Evolutionary conservation across 2,797 vertebrate species (phyloP), one percentile per base, ranked within the genome.

Genomic region (Brachyrhaphis roseni): DNA sequence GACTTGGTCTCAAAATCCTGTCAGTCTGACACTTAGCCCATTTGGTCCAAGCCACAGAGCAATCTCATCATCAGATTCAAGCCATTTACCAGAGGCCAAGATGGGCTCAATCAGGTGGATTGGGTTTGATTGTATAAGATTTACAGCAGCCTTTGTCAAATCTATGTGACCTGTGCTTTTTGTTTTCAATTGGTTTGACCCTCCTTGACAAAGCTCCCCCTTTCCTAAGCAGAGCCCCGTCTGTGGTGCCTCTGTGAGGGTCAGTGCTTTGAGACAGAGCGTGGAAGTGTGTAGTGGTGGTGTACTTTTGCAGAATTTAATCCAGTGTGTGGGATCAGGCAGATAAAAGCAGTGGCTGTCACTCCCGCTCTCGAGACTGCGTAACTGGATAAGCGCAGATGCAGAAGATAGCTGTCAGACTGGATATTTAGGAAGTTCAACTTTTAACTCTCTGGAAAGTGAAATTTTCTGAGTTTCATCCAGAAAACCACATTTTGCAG

Each of bases 341-440:
- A 87, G 90, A 92, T 90, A 92, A 91, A 91, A 83, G 70, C 80
- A 76, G 74, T 77, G 86, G 82, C 88, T 92, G 77, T 90, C 90
- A 83, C 85, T 80, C 75, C 79, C 16, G 74, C 84, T 81, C 80
- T 87, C 55, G 55, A 82, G 83, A 88, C 90, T 83, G 85, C 46
- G 87, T 88, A 86, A 89, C 83, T 91, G 91, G 91, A 92, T 93
- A 91, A 91, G 83, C 20, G 43, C 77, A 82, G 89, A 91, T 88
- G 55, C 77, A 78, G 80, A 59, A 85, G 89, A 94, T 90, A 81
- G 82, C 80, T 85, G 80, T 75, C 68, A 74, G 59, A 83, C 57
- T 80, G 72, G 82, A 82, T 81, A 81, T 80, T 83, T 41, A 72
- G 62, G 76, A 75, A 74, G 76, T 83, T 80, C 31, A 84, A 73